Evolutionary conservation across 2,797 vertebrate species (phyloP), one percentile per base, ranked within the genome.

Genomic region (Cyprinella venusta): DNA sequence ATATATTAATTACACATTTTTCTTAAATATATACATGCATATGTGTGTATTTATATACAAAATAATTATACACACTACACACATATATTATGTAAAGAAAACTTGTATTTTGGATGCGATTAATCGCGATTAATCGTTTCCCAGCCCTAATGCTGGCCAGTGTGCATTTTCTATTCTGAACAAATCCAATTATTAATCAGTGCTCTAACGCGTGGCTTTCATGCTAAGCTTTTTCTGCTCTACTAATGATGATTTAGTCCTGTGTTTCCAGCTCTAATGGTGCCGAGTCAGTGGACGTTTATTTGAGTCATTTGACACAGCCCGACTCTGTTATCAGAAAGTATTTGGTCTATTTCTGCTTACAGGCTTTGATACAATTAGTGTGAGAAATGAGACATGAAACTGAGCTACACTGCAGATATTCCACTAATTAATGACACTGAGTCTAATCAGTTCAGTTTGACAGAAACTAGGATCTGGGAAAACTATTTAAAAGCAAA

Each of bases 231-330:
- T 8, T 15, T 77, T 69, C 52, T 36, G 24, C 38, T 48, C 19
- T 67, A 8, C 24, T 84, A 68, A 76, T 76, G 52, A 85, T 80
- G 83, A 85, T 80, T 38, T 76, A 80, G 76, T 33, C 3, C 0
- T 8, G 18, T 30, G 33, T 48, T 84, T 78, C 21, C 68, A 40
- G 59, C 63, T 45, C 42, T 72, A 84, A 79, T 64, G n/a, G 5
- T 45, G 38, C 69, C 26, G 19, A 64, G 1, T 63, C 19, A 0
- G 16, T 26, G 52, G 50, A 69, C 52, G 33, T 80, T 80, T 61
- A 72, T 75, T 45, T 61, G 63, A 61, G 54, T 84, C 30, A 79
- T 65, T 19, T 38, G 18, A 42, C 45, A 5, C 8, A 1, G 52
- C n/a, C 48, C 30, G 2, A 48, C 26, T 68, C 65, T 68, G 38